phyloP scores from a whole-genome alignment of 64 coral and sea anemone species.

The Trachythela sp. region DNA sequence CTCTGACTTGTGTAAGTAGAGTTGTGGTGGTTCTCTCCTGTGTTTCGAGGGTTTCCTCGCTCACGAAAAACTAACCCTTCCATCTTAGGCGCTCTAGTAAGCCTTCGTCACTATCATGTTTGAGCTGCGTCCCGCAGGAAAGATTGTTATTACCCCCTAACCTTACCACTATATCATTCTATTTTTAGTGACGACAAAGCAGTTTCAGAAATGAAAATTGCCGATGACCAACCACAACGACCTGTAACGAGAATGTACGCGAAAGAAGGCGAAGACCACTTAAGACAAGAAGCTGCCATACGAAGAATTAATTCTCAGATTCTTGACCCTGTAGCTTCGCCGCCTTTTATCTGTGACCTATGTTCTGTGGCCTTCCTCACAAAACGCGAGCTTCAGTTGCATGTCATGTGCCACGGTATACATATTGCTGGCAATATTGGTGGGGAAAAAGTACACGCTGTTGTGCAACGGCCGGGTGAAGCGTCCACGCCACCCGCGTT shows the following conservation, averaged over 20 bases:
- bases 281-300: not conserved
- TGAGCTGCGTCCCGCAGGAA: too few species aligned
- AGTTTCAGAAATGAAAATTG: conserved; percentile 1
- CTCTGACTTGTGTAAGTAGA: too few species aligned
- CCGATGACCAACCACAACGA: not conserved
- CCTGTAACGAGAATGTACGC: not conserved
- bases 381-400: conserved; percentile 1
- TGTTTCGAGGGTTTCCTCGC: too few species aligned
- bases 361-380: not conserved
- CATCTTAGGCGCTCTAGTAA: too few species aligned
- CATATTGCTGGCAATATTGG: not conserved
- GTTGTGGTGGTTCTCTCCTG: too few species aligned
- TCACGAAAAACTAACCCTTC: too few species aligned
- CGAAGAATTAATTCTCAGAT: not conserved
- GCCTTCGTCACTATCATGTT: too few species aligned
- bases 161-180: too few species aligned
- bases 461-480: too few species aligned
- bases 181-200: not conserved
- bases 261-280: not conserved
- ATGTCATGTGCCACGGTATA: conserved; percentile 15
- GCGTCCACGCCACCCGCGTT: too few species aligned
- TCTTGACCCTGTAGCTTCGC: not conserved
- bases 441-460: not conserved
- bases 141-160: too few species aligned
- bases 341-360: not conserved